Conservation (phyloP, 1,140 invertebrate species). For the Drosophila orosa region DNA sequence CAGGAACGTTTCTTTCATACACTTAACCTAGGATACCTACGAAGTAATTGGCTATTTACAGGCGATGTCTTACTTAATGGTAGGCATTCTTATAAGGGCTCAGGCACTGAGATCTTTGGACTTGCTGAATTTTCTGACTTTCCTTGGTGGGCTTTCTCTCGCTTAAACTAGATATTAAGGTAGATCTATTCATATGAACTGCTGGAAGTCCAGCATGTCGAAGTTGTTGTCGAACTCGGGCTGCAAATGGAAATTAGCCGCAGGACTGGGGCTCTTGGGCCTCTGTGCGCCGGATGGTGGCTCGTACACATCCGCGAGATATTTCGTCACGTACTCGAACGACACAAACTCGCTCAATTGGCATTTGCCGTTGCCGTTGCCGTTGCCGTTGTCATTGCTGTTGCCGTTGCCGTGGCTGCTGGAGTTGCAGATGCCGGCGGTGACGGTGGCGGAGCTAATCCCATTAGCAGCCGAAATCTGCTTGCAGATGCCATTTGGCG, state of each 20-base stretch:
- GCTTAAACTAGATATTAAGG: neutral
- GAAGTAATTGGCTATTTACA: constrained; percentile 42
- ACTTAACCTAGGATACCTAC: constrained; percentile 5
- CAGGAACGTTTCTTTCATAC: constrained; percentile 47
- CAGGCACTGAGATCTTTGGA: constrained; percentile 74
- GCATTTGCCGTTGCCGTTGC: constrained; percentile 32
- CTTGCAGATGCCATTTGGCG: constrained; percentile 23
- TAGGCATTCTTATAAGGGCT: constrained; percentile 43
- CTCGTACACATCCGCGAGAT: constrained; percentile 73
- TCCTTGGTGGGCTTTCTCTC: constrained; percentile 20
- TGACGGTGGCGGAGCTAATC: constrained; percentile 31
- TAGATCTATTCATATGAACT: constrained; percentile 64
- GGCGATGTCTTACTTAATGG: constrained; percentile 39
- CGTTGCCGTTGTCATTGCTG: constrained; percentile 10
- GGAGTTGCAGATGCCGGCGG: constrained; percentile 10
- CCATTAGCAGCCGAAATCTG: constrained; percentile 37
- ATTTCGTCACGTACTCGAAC: constrained; percentile 83
- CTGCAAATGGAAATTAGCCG: constrained; percentile 40
- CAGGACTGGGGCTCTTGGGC: constrained; percentile 34
- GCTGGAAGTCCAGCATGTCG: constrained; percentile 76
- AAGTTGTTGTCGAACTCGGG: constrained; percentile 71
- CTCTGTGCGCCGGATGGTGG: constrained; percentile 3
- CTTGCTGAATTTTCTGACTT: constrained; percentile 38
- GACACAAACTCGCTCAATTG: constrained; percentile 78
- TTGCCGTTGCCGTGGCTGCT: constrained; percentile 8